Conservation (phyloP, 1,140 invertebrate genomes). For the Drosophila albomicans region DNA sequence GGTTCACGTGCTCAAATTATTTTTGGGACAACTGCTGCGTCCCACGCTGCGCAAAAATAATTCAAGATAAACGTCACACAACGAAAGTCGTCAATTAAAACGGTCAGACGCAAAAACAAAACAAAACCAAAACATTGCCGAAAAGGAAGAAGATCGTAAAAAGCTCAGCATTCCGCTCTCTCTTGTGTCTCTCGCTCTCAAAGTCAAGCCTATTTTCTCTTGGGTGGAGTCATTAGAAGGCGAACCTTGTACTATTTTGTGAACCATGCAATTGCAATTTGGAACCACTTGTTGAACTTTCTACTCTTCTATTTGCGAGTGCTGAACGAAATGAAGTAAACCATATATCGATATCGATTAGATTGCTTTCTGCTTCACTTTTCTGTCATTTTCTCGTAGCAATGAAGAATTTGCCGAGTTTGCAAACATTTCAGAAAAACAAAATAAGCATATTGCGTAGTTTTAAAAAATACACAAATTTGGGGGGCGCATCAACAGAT, state of each 20-base stretch:
- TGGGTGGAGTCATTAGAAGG: background rate
- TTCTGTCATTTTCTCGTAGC: no score
- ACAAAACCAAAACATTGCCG: constrained; percentile 35
- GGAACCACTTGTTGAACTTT: constrained; percentile 1
- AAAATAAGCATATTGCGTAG: background rate
- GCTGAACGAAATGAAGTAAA: background rate
- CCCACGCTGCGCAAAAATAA: constrained; percentile 54
- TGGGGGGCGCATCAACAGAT: background rate
- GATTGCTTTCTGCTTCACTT: no score
- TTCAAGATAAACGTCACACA: constrained; percentile 52
- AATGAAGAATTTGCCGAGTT: background rate
- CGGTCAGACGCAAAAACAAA: constrained; percentile 26
- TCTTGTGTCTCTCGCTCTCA: constrained; percentile 8
- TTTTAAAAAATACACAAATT: background rate
- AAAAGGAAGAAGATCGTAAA: constrained; percentile 9
- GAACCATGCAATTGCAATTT: background rate
- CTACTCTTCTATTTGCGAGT: background rate
- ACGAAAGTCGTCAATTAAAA: constrained; percentile 35
- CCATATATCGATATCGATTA: no score
- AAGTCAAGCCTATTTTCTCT: background rate
- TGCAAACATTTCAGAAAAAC: background rate
- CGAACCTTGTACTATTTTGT: background rate
- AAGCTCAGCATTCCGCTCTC: constrained; percentile 5
- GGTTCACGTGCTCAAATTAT: constrained; percentile 63
- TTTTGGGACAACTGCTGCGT: constrained; percentile 41